phyloP scores from a whole-genome alignment of 2,888 invertebrate genomes.

The Conus canariensis region DNA sequence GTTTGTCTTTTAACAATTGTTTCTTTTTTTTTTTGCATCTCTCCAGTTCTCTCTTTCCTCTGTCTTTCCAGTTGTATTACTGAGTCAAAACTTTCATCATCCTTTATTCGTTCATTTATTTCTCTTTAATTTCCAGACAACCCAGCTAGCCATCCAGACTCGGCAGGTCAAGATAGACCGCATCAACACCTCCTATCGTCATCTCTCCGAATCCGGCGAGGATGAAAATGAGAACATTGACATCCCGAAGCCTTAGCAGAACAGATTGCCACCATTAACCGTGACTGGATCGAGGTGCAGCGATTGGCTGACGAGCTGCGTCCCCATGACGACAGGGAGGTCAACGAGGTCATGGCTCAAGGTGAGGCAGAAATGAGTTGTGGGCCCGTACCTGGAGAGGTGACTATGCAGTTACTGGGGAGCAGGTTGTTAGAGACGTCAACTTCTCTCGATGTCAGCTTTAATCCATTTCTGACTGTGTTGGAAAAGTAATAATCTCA shows the following conservation, averaged over 20 bases:
- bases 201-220: conserved; percentile 52
- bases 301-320: conserved; percentile 64
- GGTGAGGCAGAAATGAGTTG: conserved; percentile 55
- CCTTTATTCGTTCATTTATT: too few species aligned
- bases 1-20: too few species aligned
- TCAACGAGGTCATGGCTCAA: conserved; percentile 64
- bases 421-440: too few species aligned
- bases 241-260: conserved; percentile 63
- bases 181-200: conserved; percentile 64
- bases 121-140: conserved; percentile 11
- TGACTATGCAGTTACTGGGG: background rate
- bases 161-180: conserved; percentile 26
- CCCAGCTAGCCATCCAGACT: conserved; percentile 32
- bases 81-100: too few species aligned
- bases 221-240: conserved; percentile 59
- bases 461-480: too few species aligned
- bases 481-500: too few species aligned
- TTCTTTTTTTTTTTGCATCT: too few species aligned
- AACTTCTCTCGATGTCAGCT: too few species aligned
- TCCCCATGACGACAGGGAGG: conserved; percentile 49
- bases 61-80: too few species aligned
- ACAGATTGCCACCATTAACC: conserved; percentile 68
- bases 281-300: conserved; percentile 72
- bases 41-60: too few species aligned
- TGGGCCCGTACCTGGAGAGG: background rate